phyloP scores from a whole-genome alignment of 1,140 invertebrate genomes.

The Hestina assimilis region DNA sequence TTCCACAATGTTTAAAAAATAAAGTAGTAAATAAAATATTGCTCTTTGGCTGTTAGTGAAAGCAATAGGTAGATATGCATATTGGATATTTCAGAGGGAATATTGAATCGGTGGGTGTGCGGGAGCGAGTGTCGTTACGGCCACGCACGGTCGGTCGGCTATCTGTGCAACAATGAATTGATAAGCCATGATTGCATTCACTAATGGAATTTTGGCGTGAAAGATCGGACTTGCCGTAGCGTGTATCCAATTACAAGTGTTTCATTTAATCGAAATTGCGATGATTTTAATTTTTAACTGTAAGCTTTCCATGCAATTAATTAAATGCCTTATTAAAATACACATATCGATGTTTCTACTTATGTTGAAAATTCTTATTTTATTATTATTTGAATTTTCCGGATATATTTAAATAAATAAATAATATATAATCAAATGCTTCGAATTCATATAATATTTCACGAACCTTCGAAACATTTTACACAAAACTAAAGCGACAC shows the following conservation, averaged over 20 bases:
- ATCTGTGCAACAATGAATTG: constrained; percentile 42
- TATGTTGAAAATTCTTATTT: not conserved
- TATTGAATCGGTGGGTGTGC: constrained; percentile 51
- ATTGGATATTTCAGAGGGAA: constrained; percentile 59
- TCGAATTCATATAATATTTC: not conserved
- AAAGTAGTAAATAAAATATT: not conserved
- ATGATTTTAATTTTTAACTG: constrained; percentile 17
- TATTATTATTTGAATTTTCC: too few relatives aligned
- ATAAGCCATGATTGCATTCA: constrained; percentile 39
- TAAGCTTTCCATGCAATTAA: not conserved
- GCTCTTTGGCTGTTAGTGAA: constrained; percentile 22
- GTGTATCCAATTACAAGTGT: constrained; percentile 27
- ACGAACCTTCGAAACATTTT: not conserved
- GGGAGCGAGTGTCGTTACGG: constrained; percentile 28
- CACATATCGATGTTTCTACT: not conserved
- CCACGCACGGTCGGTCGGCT: constrained; percentile 13
- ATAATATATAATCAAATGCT: too few relatives aligned
- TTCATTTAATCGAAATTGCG: constrained; percentile 25
- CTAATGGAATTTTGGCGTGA: constrained; percentile 32
- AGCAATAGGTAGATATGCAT: constrained; percentile 37
- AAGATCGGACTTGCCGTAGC: constrained; percentile 20
- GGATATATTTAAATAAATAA: too few relatives aligned
- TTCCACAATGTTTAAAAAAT: too few relatives aligned
- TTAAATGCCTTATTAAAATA: constrained; percentile 5
- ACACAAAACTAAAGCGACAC: constrained; percentile 2